Conservation (phyloP, 1,140 invertebrate genomes). For the Solenopsis invicta region DNA sequence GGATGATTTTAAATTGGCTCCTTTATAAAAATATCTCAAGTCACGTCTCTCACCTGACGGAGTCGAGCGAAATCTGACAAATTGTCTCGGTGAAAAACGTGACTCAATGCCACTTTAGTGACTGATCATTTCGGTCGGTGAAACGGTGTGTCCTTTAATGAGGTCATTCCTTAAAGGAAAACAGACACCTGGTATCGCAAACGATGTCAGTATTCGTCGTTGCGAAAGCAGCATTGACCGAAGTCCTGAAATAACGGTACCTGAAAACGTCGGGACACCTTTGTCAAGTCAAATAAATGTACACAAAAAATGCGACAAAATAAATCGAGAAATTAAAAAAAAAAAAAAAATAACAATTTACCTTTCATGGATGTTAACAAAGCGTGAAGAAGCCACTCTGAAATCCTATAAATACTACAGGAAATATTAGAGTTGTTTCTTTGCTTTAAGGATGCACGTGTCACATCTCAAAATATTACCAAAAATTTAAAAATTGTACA, state of each 20-base stretch:
- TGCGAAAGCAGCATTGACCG: slow-evolving; percentile 45
- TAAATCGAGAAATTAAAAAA: not conserved
- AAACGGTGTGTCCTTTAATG: slow-evolving; percentile 73
- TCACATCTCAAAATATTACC: no score
- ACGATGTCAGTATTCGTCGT: slow-evolving; percentile 2
- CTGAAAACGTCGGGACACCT: not conserved
- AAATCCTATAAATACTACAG: not conserved
- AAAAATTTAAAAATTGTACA: no score
- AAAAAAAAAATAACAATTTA: not conserved
- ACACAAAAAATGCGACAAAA: not conserved
- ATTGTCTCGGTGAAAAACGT: slow-evolving; percentile 33
- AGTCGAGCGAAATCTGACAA: slow-evolving; percentile 1
- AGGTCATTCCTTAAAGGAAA: slow-evolving; percentile 63
- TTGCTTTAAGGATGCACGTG: not conserved
- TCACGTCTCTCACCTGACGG: not conserved
- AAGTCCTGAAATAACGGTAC: not conserved
- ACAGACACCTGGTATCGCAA: slow-evolving; percentile 31
- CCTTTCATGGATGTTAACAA: not conserved
- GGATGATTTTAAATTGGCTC: not conserved
- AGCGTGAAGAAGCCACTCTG: not conserved
- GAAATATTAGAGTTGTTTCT: not conserved
- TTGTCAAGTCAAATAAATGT: not conserved
- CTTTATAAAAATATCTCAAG: slow-evolving; percentile 20
- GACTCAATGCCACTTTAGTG: slow-evolving; percentile 59
- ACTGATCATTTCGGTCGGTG: slow-evolving; percentile 69